A percentile compares a stretch with the other conserved stretches of the same genome.
Conservation (phyloP, 2,113 vertebrate species). For the Fulica atra region DNA sequence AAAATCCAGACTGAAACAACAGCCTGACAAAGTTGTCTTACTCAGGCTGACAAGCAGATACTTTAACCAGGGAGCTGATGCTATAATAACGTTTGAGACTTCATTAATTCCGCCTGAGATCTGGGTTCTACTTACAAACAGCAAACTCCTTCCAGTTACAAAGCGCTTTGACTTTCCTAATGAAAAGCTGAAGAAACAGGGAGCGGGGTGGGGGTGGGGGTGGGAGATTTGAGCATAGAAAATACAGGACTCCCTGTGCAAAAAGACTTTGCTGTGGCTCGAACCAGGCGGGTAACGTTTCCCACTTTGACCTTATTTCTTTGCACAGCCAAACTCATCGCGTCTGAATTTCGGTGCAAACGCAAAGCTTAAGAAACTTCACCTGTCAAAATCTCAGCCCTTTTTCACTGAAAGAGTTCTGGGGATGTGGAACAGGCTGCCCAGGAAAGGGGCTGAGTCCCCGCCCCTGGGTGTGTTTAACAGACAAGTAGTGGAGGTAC, state of each 20-base stretch:
- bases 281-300: fast-evolving
- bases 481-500: no score
- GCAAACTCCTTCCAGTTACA: background rate
- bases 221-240: background rate
- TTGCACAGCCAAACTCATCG: background rate
- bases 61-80: background rate
- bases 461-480: no score
- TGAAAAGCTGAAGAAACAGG: background rate
- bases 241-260: background rate
- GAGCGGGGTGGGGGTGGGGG: background rate
- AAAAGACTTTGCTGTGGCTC: fast-evolving
- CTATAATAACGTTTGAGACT: background rate
- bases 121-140: background rate
- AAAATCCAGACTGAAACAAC: background rate
- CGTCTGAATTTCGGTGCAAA: background rate
- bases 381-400: background rate
- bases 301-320: background rate
- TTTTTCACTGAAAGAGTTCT: no score
- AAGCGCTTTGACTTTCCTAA: background rate
- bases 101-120: slow-evolving; percentile 5
- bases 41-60: background rate
- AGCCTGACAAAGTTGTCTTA: background rate
- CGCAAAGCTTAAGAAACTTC: background rate
- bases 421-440: no score
- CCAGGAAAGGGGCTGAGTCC: no score